Evolutionary conservation across 1,140 invertebrate genomes (phyloP).

Genomic region (Achroia grisella): DNA sequence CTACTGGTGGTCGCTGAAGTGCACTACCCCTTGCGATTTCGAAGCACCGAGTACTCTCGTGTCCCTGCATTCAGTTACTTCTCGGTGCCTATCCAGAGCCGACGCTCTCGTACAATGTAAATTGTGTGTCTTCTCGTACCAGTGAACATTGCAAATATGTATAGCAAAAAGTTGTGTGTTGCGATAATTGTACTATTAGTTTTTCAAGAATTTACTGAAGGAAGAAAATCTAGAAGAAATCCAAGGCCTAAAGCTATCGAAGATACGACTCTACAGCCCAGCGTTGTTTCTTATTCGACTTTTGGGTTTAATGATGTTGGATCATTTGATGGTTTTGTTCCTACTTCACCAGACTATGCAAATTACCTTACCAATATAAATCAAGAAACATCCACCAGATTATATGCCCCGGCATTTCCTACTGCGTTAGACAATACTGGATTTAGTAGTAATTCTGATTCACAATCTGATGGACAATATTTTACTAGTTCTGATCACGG

Average conservation of each 20-base stretch:
- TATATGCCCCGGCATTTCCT: constrained; percentile 59
- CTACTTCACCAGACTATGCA: constrained; percentile 52
- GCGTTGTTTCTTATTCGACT: constrained; percentile 54
- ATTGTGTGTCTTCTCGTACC: constrained; percentile 24
- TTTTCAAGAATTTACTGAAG: constrained; percentile 18
- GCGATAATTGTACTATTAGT: constrained; percentile 31
- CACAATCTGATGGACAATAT: constrained; percentile 19
- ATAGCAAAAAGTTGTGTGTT: constrained; percentile 33
- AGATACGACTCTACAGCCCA: constrained; percentile 44
- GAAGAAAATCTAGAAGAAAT: constrained; percentile 44
- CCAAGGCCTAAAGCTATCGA: constrained; percentile 30
- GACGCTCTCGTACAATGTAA: constrained; percentile 49
- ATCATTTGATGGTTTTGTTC: constrained; percentile 51
- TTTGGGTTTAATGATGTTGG: constrained; percentile 62
- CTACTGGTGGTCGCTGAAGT: constrained; percentile 11
- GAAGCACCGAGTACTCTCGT: neutral
- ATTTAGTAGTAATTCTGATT: constrained; percentile 11
- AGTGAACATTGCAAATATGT: constrained; percentile 39
- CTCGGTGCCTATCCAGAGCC: constrained; percentile 31
- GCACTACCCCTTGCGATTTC: constrained; percentile 19
- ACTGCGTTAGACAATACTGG: constrained; percentile 39
- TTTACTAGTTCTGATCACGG: constrained; percentile 18
- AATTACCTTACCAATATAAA: constrained; percentile 33
- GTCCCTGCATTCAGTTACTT: constrained; percentile 37
- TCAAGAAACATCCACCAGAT: constrained; percentile 41